Evolutionary conservation across 2,888 invertebrate genomes (phyloP), one percentile per base, ranked within the genome.

Genomic region (Hydriomena furcata): DNA sequence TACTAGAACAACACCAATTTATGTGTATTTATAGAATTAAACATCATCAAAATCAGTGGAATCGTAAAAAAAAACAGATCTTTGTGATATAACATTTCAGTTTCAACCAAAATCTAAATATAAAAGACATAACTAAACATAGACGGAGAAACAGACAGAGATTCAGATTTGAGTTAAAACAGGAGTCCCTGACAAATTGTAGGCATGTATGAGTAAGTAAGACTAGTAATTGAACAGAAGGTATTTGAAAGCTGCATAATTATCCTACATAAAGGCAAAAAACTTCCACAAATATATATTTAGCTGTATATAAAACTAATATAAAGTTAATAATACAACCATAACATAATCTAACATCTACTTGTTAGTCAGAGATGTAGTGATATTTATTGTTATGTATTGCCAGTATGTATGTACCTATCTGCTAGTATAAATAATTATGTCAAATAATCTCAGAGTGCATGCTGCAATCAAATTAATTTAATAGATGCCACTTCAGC

Each of bases 1-100:
- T 31, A 21, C 35, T 20, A 8, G 5, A 7, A 10, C 7, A 8
- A 10, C 17, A 20, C 10, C 32, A 43, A 20, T 43, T 38, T 8
- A 30, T 7, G 31, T 24, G 41, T 31, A 32, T 31, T 17, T 2
- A 28, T 43, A 34, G n/a, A 25, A 32, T 8, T 46, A 7, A 45
- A 46, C 35, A 23, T 23, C 20, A 25, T 12, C 6, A 7, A 28
- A 28, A 12, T 28, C 23, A 41, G 27, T 35, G 34, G 40, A 28
- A 10, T 28, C 20, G 28, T 10, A 8, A 31, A 28, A 13, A 27
- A n/a, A n/a, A n/a, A n/a, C n/a, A n/a, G n/a, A n/a, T n/a, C n/a
- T n/a, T n/a, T n/a, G n/a, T n/a, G n/a, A n/a, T n/a, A n/a, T 12
- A 24, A 20, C 13, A 31, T 24, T 8, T 24, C 24, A 8, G 25